Evolutionary conservation across 2,888 invertebrate species (phyloP).

Genomic region (Calameuta filiformis): DNA sequence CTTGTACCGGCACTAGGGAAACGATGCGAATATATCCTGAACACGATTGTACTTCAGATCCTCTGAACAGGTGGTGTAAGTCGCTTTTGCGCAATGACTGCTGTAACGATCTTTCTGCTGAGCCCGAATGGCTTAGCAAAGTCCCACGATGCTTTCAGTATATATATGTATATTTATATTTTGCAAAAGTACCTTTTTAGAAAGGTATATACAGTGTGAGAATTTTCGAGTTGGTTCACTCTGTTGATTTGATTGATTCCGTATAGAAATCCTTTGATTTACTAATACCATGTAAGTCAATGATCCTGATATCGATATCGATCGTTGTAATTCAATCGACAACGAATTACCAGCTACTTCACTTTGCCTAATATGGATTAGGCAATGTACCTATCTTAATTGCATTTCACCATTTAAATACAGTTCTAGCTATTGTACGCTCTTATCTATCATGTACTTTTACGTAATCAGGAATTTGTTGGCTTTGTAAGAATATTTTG

Average conservation of each 20-base stretch:
- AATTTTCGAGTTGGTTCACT: background rate
- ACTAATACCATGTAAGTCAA: background rate
- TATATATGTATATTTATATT: background rate
- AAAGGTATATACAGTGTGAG: background rate
- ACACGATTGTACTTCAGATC: background rate
- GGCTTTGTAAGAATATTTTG: background rate
- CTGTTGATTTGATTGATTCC: background rate
- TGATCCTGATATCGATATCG: background rate
- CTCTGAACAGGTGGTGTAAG: background rate
- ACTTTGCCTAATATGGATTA: constrained; percentile 6
- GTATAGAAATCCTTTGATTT: background rate
- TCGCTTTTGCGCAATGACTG: background rate
- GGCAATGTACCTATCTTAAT: background rate
- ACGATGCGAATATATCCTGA: constrained; percentile 1
- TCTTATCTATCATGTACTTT: background rate
- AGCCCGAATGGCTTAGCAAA: background rate
- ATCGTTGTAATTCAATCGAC: constrained; percentile 14
- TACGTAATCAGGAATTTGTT: background rate
- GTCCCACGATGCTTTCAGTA: background rate
- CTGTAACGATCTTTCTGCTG: background rate
- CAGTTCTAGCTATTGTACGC: background rate
- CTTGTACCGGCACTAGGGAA: background rate
- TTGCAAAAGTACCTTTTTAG: background rate
- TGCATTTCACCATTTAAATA: background rate
- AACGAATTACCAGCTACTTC: constrained; percentile 11